Conservation (phyloP, 2,797 vertebrate genomes). For the Syngnathus acus region DNA sequence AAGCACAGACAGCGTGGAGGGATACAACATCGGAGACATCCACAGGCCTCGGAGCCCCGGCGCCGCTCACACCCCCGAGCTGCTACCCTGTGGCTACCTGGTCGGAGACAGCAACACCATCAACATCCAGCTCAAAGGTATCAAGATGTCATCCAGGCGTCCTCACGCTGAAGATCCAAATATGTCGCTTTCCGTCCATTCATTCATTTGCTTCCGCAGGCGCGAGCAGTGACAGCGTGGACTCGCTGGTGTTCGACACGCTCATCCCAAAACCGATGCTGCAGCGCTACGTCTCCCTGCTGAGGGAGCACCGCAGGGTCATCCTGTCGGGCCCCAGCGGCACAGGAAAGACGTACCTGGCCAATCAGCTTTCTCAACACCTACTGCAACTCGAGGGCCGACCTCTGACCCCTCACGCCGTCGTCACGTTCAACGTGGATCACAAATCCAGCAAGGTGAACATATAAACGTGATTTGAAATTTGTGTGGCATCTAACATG, state of each 20-base stretch:
- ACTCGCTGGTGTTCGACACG: slow-evolving; percentile 87
- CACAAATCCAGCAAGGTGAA: slow-evolving; percentile 97
- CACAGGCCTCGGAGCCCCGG: slow-evolving; percentile 65
- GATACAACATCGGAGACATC: slow-evolving; percentile 91
- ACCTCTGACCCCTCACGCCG: slow-evolving; percentile 71
- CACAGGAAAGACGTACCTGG: slow-evolving; percentile 91
- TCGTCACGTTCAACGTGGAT: slow-evolving; percentile 93
- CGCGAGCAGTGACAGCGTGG: slow-evolving; percentile 77
- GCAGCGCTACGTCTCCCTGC: slow-evolving; percentile 88
- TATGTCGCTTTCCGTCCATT: neutral
- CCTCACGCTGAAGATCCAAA: no score
- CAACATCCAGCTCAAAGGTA: slow-evolving; percentile 88
- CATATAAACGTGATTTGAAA: neutral
- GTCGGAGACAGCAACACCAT: slow-evolving; percentile 96
- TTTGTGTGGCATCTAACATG: neutral
- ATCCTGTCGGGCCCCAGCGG: slow-evolving; percentile 94
- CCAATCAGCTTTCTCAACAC: slow-evolving; percentile 83
- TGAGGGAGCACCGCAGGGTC: slow-evolving; percentile 86
- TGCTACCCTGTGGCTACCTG: slow-evolving; percentile 93
- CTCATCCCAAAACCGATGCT: slow-evolving; percentile 91
- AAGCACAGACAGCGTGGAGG: slow-evolving; percentile 86
- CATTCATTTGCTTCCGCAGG: slow-evolving; percentile 56
- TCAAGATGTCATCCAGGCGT: no score
- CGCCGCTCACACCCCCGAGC: slow-evolving; percentile 77
- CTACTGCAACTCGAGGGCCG: slow-evolving; percentile 81